phyloP scores from a whole-genome alignment of 2,113 vertebrate genomes.

The Cephalopholis sonnerati region DNA sequence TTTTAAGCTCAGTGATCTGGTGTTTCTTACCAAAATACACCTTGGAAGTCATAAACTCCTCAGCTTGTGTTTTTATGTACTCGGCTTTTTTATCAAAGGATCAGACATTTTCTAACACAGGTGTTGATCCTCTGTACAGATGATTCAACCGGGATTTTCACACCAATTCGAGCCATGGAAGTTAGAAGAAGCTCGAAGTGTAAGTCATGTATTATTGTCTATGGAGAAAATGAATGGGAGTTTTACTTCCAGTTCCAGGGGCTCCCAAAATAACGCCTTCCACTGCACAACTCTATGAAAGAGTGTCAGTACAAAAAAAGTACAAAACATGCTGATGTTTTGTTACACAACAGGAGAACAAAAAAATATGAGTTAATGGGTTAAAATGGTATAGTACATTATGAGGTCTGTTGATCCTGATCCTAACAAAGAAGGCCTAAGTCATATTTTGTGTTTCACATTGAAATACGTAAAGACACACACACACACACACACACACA shows the following conservation, averaged over 20 bases:
- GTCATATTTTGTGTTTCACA: conserved; percentile 23
- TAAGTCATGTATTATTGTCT: too few relatives aligned
- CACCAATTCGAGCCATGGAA: background rate
- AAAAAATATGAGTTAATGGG: background rate
- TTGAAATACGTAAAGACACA: conserved; percentile 12
- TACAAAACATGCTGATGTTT: background rate
- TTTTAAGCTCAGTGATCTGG: background rate
- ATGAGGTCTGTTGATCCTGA: background rate
- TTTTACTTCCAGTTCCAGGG: background rate
- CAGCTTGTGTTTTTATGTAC: background rate
- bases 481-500: too few relatives aligned
- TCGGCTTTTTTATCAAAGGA: background rate
- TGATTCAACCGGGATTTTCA: background rate
- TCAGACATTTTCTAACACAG: background rate
- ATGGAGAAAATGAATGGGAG: background rate
- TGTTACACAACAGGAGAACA: background rate
- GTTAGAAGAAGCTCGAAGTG: too few relatives aligned
- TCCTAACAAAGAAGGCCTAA: background rate
- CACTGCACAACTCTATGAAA: background rate
- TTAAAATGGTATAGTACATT: background rate
- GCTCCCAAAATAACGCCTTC: background rate
- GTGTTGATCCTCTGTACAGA: background rate
- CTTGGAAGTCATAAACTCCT: background rate
- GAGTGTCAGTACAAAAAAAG: background rate
- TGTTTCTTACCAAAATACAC: background rate